phyloP scores from a whole-genome alignment of 2,888 invertebrate species.

The Aspidiotus destructor region DNA sequence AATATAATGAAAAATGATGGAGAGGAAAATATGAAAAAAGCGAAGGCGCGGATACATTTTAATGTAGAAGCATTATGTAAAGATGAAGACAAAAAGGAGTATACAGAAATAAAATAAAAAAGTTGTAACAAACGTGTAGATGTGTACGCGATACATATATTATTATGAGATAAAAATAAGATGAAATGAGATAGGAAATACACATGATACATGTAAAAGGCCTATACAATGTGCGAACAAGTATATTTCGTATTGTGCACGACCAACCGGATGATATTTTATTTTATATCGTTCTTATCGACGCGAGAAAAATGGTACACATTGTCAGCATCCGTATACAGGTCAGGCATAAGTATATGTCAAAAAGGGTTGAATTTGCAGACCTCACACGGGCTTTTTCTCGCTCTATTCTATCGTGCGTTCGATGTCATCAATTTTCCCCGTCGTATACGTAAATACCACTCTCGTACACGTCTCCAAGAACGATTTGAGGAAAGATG shows the following conservation, averaged over 20 bases:
- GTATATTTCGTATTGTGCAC: constrained; percentile 19
- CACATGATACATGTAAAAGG: constrained; percentile 4
- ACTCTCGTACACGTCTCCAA: too few species aligned
- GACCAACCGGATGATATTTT: constrained; percentile 3
- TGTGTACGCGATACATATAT: background rate
- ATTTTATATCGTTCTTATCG: constrained; percentile 12
- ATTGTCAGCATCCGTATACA: background rate
- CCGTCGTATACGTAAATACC: too few species aligned
- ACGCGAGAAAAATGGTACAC: background rate
- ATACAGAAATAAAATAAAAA: constrained; percentile 15
- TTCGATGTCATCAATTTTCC: too few species aligned
- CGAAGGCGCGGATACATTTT: constrained; percentile 24
- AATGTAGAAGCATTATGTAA: constrained; percentile 23
- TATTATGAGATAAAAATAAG: background rate
- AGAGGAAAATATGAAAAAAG: constrained; percentile 14
- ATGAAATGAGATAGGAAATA: background rate
- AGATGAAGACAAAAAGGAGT: background rate
- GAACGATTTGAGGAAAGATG: too few species aligned
- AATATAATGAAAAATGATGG: constrained; percentile 4
- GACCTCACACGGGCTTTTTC: too few species aligned
- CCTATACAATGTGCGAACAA: background rate
- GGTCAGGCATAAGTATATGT: too few species aligned
- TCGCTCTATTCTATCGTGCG: too few species aligned
- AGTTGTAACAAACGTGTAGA: background rate
- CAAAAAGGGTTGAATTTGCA: too few species aligned